Base-by-base conservation (phyloP, 2,113 vertebrate genomes). In the Chelonoidis abingdonii region DNA sequence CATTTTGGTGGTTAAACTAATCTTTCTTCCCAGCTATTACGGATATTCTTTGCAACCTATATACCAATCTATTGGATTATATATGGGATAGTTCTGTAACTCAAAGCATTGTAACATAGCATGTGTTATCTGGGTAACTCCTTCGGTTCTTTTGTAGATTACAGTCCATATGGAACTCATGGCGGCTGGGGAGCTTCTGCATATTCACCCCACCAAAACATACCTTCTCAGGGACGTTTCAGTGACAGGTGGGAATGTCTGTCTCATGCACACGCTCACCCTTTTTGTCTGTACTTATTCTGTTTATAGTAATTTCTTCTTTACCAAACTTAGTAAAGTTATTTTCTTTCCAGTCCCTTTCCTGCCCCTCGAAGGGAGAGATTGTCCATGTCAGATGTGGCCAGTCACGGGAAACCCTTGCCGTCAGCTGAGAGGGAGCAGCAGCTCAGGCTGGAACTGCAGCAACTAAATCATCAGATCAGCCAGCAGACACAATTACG, bases 401-500 rank as follows among this genome's bases (percentile, higher is more conserved):
- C 97, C 96, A 95, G 95, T 86, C 98, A 98, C 11, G 98, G 99
- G 88, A 98, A 99, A 80, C 97, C 98, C 59, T 97, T 99, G 96
- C 98, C 99, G 44, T 98, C 98, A 80, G 95, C 98, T 38, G 99
- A 99, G 87, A 98, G 99, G 93, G 99, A 99, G 94, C 99, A 99
- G 97, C 99, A 99, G 96, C 98, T 99, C 49, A 99, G 99, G 95
- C 99, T 99, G 97, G 99, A 99, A 94, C 98, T 99, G 72, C 99
- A 99, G 97, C 99, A 99, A 53, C 98, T 99, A 90, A 99, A 99
- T 98, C 99, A 99, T 91, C 99, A 99, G 97, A 99, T 99, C 93
- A 99, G 97, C 97, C 99, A 99, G 92, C 99, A 99, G 97, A 99
- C 99, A 41, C 99, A 99, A 97, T 98, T 99, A 91, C 98, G 99